Evolutionary conservation across 2,797 vertebrate genomes (phyloP), one percentile per base, ranked within the genome.

Genomic region (Alca torda): DNA sequence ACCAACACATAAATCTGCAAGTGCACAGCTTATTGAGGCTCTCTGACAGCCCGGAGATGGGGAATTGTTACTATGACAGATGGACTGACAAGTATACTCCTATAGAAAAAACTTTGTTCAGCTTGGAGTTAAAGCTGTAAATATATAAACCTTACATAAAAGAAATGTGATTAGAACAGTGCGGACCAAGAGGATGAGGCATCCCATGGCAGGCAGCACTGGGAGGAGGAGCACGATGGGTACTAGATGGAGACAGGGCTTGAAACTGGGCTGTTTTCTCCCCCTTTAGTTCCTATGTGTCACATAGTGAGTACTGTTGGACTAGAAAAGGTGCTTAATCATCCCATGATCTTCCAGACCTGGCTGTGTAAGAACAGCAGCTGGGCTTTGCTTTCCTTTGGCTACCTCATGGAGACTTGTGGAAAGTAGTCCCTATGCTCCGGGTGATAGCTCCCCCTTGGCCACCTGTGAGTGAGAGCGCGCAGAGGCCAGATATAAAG

Each of bases 1-100:
- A 75, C 82, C 67, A 76, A 54, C 88, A 89, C 69, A 95, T 96
- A 87, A 94, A 94, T 96, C 92, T 96, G 88, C 63, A 82, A 73
- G 74, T 59, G 68, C 65, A 43, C 81, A 64, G 86, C 79, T 93
- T 61, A 51, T 11, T 68, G 95, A 91, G 77, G 50, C 81, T 84
- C 31, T 53, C 60, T 75, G 84, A 76, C 91, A 86, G 89, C 59
- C 41, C 15, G 23, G 43, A 84, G 91, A 83, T 24, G 64, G 90
- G 72, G 87, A 85, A 84, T 72, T 87, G 89, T 46, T 87, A 83
- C 84, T 18, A 31, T 94, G 94, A 96, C 94, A 94, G 95, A 96
- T 96, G 95, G 86, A 94, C 90, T 87, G 91, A 95, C 89, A 91
- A 75, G 79, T 64, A 39, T 54, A 82, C 76, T 95, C 82, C 91